Percentiles rank a stretch among this genome's conserved stretches.
phyloP scores from a whole-genome alignment of 1,140 invertebrate species.

The Drosophila sturtevanti region DNA sequence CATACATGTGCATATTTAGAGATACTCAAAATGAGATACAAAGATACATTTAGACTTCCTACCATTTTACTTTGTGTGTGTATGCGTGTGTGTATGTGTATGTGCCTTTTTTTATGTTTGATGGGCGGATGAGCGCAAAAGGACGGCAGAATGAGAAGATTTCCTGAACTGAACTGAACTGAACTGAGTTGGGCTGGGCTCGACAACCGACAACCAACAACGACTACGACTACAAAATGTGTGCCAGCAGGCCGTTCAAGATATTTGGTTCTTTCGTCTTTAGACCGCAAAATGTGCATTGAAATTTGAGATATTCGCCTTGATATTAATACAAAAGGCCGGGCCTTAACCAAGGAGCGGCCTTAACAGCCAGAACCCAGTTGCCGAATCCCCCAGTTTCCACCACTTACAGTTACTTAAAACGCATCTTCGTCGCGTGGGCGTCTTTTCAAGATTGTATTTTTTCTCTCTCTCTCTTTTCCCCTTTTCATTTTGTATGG shows the following conservation, averaged over 20 bases:
- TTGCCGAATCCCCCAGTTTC: slow-evolving; percentile 18
- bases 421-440: slow-evolving; percentile 72
- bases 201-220: background rate
- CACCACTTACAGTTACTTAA: slow-evolving; percentile 56
- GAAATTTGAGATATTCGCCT: slow-evolving; percentile 79
- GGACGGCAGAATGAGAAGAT: slow-evolving; percentile 40
- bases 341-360: slow-evolving; percentile 45
- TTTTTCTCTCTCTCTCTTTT: background rate
- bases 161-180: slow-evolving; percentile 48
- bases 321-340: slow-evolving; percentile 75
- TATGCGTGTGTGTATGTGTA: background rate
- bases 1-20: slow-evolving; percentile 65
- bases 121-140: slow-evolving; percentile 65
- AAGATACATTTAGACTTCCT: slow-evolving; percentile 81
- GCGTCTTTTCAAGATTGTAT: slow-evolving; percentile 64
- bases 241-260: slow-evolving; percentile 64
- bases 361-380: slow-evolving; percentile 24
- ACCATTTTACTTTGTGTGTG: slow-evolving; percentile 57
- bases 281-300: slow-evolving; percentile 52
- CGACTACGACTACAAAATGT: slow-evolving; percentile 37
- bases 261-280: slow-evolving; percentile 37
- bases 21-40: slow-evolving; percentile 80
- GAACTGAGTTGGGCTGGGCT: slow-evolving; percentile 45
- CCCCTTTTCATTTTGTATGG: slow-evolving; percentile 15
- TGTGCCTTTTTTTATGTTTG: slow-evolving; percentile 53